Evolutionary conservation across 2,888 invertebrate genomes (phyloP).

Genomic region (Hemistola chrysoprasaria): DNA sequence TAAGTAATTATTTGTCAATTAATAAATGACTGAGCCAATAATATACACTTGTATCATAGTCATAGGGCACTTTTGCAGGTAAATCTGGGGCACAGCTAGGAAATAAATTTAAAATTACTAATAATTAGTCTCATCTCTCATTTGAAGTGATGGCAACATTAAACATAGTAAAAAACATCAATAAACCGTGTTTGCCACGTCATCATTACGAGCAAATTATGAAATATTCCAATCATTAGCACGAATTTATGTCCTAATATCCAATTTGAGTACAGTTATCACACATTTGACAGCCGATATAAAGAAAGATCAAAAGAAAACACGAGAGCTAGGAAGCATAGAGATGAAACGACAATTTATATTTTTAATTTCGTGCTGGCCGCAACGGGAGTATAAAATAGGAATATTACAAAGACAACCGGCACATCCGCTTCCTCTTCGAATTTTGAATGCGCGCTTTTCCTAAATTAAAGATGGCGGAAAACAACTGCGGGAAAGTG

Average conservation of each 20-base stretch:
- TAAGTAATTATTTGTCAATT: too few species aligned
- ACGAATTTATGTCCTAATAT: slow-evolving; percentile 21
- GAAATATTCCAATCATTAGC: slow-evolving; percentile 4
- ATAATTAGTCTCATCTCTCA: too few species aligned
- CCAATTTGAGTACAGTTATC: slow-evolving; percentile 24
- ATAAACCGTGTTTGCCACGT: background rate
- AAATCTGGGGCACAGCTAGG: too few species aligned
- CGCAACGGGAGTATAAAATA: slow-evolving; percentile 64
- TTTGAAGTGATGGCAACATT: slow-evolving; percentile 1
- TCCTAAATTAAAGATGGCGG: slow-evolving; percentile 49
- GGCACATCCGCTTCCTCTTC: slow-evolving; percentile 74
- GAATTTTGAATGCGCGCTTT: slow-evolving; percentile 48
- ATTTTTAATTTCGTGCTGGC: slow-evolving; percentile 67
- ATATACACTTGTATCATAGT: too few species aligned
- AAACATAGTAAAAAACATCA: slow-evolving; percentile 1
- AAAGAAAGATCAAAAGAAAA: slow-evolving; percentile 57
- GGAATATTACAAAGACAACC: slow-evolving; percentile 72
- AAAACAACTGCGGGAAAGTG: slow-evolving; percentile 40
- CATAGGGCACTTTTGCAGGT: too few species aligned
- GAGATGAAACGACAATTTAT: slow-evolving; percentile 67
- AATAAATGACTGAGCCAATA: too few species aligned
- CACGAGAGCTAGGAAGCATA: slow-evolving; percentile 50
- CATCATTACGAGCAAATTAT: slow-evolving; percentile 7
- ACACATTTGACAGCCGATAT: slow-evolving; percentile 40
- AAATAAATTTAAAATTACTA: too few species aligned